Base-by-base conservation (phyloP, 1,140 invertebrate genomes). In the Leptonema lineaticorne region DNA sequence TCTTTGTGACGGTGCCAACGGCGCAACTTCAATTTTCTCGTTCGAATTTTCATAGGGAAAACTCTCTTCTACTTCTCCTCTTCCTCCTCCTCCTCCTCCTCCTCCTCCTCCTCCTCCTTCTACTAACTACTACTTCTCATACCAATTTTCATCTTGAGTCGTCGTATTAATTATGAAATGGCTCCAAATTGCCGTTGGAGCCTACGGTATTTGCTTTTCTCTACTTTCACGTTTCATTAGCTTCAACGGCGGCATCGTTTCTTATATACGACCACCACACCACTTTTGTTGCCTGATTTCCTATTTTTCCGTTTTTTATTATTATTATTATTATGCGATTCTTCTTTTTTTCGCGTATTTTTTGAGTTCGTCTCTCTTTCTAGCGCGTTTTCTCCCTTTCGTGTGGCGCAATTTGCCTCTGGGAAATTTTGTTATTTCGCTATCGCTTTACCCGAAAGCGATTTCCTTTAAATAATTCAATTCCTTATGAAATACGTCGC, bases 161-260 rank as follows among this genome's bases (percentile, higher is more conserved):
- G n/a, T 26, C 24, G 63, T 64, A 67, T 67, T 67, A 67, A 67
- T 67, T 59, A 67, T 60, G 29, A 67, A 67, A 28, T 58, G 30
- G 53, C 29, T 16, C 24, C 65, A 67, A 67, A 67, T 59, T 67
- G 48, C 29, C 26, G 45, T 28, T 29, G 24, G 41, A 14, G 29
- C n/a, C 33, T 41, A 28, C 26, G 24, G 14, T 57, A 30, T 30
- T 57, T 57, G 28, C 57, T 59, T 16, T 14, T 24, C 24, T 26
- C 41, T n/a, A n/a, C n/a, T 63, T 63, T 63, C 24, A 63, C 26
- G 30, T 46, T 11, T 63, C 41, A 26, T 46, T 22, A 45, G 18
- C 28, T 20, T 33, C 24, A n/a, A 30, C 57, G 14, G 27, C 30
- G 6, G 37, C n/a, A 62, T 27, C 18, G 20, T 53, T 53, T 53